Evolutionary conservation across 2,888 invertebrate genomes (phyloP).

Genomic region (Sphaeridia pumilis): DNA sequence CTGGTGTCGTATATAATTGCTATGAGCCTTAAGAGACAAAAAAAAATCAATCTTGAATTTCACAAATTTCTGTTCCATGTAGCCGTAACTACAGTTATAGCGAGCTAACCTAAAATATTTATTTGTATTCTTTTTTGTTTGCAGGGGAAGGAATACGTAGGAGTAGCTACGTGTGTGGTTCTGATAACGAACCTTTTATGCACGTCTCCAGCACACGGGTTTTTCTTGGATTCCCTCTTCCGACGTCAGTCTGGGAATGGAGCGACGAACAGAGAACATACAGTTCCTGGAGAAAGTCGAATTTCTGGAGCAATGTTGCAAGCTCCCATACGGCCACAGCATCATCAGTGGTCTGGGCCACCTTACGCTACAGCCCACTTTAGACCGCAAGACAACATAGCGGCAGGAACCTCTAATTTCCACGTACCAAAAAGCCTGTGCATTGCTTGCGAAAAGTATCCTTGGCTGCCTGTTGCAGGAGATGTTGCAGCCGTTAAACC

Average conservation of each 20-base stretch:
- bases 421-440: slow-evolving; percentile 34
- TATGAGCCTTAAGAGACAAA: too few species aligned
- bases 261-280: background rate
- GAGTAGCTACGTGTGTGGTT: background rate
- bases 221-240: background rate
- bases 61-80: background rate
- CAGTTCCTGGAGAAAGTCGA: background rate
- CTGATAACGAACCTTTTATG: background rate
- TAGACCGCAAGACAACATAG: background rate
- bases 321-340: background rate
- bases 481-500: slow-evolving; percentile 15
- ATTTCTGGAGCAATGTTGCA: background rate
- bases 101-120: too few species aligned
- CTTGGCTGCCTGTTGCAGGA: slow-evolving; percentile 35
- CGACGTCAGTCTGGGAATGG: background rate
- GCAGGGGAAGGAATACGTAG: background rate
- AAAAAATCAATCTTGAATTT: background rate
- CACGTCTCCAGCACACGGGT: background rate
- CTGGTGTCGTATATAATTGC: too few species aligned
- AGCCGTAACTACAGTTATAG: background rate
- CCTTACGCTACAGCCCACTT: background rate
- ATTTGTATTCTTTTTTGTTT: too few species aligned
- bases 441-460: slow-evolving; percentile 33
- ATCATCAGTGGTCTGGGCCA: background rate
- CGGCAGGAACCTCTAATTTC: slow-evolving; percentile 12